Conservation (phyloP, 2,797 vertebrate species). For the Catostomus latipinnis region DNA sequence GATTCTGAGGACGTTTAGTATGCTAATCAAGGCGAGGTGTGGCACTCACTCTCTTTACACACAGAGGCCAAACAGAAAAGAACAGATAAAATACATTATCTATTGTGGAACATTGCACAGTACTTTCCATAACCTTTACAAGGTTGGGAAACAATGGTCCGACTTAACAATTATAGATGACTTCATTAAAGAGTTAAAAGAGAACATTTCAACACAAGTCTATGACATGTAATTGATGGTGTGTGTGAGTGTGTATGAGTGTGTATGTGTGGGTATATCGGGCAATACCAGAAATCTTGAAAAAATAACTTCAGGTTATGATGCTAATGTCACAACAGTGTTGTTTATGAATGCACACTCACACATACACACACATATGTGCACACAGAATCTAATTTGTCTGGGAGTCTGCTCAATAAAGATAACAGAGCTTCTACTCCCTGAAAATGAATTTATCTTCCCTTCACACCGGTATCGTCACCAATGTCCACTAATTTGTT, state of each 20-base stretch:
- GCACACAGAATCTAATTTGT: slow-evolving; percentile 54
- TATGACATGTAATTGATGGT: slow-evolving; percentile 23
- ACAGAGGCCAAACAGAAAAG: slow-evolving; percentile 25
- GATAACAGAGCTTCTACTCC: slow-evolving; percentile 47
- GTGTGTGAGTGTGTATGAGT: background rate
- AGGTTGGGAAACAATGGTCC: slow-evolving; percentile 44
- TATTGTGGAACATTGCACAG: slow-evolving; percentile 1
- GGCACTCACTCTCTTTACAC: slow-evolving; percentile 39
- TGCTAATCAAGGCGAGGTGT: slow-evolving; percentile 52
- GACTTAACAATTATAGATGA: slow-evolving; percentile 56
- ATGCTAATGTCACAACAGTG: slow-evolving; percentile 15
- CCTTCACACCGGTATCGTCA: slow-evolving; percentile 9
- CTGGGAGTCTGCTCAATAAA: slow-evolving; percentile 54
- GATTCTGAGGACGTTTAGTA: slow-evolving; percentile 66
- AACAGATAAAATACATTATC: slow-evolving; percentile 34
- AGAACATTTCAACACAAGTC: slow-evolving; percentile 45
- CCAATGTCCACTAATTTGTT: slow-evolving; percentile 39
- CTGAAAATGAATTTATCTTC: slow-evolving; percentile 45
- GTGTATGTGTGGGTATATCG: background rate
- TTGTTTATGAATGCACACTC: slow-evolving; percentile 12
- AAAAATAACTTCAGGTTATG: slow-evolving; percentile 21
- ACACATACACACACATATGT: slow-evolving; percentile 4
- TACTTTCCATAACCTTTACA: slow-evolving; percentile 53
- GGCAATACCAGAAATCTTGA: background rate
- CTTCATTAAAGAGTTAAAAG: slow-evolving; percentile 47